Evolutionary conservation across 2,888 invertebrate species (phyloP).

Genomic region (Dilophus febrilis): DNA sequence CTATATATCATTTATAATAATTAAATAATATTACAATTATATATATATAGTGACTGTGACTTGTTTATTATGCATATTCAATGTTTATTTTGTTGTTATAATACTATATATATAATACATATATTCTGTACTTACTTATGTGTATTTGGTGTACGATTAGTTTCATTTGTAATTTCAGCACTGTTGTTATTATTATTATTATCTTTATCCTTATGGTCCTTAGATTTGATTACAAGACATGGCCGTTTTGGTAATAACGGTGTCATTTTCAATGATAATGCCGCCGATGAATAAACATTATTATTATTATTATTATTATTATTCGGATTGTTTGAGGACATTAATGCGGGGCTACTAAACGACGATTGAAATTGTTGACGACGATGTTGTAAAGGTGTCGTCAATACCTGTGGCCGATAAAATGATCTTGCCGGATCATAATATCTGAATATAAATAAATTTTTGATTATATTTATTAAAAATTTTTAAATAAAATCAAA

Average conservation of each 20-base stretch:
- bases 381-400: constrained; percentile 16
- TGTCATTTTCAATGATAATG: constrained; percentile 19
- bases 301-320: too few relatives aligned
- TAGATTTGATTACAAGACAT: constrained; percentile 31
- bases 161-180: constrained; percentile 14
- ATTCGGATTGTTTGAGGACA: too few relatives aligned
- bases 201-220: too few relatives aligned
- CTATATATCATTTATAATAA: background rate
- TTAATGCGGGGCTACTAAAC: too few relatives aligned
- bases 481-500: too few relatives aligned
- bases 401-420: constrained; percentile 27
- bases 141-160: constrained; percentile 1
- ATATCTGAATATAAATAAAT: constrained; percentile 19
- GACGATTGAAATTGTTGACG: constrained; percentile 13
- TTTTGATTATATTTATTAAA: constrained; percentile 1
- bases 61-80: too few relatives aligned
- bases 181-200: too few relatives aligned
- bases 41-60: too few relatives aligned
- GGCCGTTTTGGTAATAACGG: constrained; percentile 33
- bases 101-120: too few relatives aligned
- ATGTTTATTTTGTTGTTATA: too few relatives aligned
- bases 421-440: constrained; percentile 24
- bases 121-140: background rate
- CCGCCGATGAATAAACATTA: too few relatives aligned
- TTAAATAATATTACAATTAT: too few relatives aligned